A percentile compares a stretch with the other conserved stretches of the same genome.
Evolutionary conservation across 2,797 vertebrate species (phyloP).

Genomic region (Microchirus variegatus): DNA sequence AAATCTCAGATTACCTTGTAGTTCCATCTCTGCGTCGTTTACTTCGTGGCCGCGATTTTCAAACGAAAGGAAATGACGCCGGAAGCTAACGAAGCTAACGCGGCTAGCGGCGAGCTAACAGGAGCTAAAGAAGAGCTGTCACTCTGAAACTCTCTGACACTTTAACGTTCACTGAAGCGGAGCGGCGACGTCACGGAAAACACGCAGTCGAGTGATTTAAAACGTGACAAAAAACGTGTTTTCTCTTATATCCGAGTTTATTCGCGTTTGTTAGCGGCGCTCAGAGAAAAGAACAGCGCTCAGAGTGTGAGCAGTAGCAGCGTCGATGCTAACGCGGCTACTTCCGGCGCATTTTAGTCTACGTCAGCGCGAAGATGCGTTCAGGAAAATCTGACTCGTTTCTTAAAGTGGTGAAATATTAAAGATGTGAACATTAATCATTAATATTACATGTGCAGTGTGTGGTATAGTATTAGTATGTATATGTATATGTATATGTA

Average conservation of each 20-base stretch:
- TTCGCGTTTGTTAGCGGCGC: neutral
- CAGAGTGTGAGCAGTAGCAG: no score
- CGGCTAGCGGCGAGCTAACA: neutral
- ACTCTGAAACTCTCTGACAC: neutral
- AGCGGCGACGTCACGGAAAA: no score
- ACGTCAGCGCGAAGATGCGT: conserved; percentile 1
- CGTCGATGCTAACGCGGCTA: neutral
- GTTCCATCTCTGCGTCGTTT: conserved; percentile 54
- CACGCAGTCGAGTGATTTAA: fast-evolving
- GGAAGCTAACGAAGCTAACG: conserved; percentile 19
- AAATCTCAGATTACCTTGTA: conserved; percentile 41
- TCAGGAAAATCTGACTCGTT: neutral
- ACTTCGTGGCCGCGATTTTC: conserved; percentile 56
- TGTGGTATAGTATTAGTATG: no score
- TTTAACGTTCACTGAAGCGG: fast-evolving
- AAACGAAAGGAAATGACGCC: conserved; percentile 67
- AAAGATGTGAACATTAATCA: no score
- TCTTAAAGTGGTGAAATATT: no score
- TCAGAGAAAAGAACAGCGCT: neutral
- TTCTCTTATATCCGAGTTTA: fast-evolving
- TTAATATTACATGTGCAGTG: no score
- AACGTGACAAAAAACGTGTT: fast-evolving
- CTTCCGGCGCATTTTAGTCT: conserved; percentile 16
- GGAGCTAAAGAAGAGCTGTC: neutral
- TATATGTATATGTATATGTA: no score